These are phyloP conservation scores for Nerophis lumbriciformis DNA, from an alignment of 2,113 vertebrate genomes.

Conservation along the genomic window DNA sequence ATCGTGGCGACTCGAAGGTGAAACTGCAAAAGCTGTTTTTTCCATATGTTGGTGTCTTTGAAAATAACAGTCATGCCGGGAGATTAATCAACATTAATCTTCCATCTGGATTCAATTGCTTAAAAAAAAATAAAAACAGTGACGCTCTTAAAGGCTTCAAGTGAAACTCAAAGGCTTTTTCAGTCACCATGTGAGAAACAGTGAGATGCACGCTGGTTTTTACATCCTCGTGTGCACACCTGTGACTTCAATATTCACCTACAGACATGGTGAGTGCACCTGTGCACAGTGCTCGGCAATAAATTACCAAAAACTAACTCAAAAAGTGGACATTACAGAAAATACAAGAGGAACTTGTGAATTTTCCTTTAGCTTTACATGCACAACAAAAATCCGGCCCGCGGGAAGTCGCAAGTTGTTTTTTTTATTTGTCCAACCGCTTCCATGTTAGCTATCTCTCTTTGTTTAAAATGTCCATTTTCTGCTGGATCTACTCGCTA, in stretches of 20 bases:
- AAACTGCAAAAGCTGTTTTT: neutral
- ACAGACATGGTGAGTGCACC: constrained; percentile 19
- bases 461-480: too few relatives aligned
- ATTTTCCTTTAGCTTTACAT: constrained; percentile 45
- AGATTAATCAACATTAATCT: constrained; percentile 18
- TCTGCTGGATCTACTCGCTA: too few relatives aligned
- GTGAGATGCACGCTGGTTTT: constrained; percentile 33
- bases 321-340: constrained; percentile 38
- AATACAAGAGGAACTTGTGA: constrained; percentile 22
- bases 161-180: constrained; percentile 46
- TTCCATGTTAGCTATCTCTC: too few relatives aligned
- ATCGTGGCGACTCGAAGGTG: constrained; percentile 18
- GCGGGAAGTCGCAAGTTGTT: too few relatives aligned
- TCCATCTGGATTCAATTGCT: constrained; percentile 25
- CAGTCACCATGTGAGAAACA: constrained; percentile 41
- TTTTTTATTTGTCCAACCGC: too few relatives aligned
- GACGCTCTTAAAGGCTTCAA: constrained; percentile 48
- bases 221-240: constrained; percentile 42
- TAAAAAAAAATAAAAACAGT: constrained; percentile 39
- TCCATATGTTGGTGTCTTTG: neutral
- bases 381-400: constrained; percentile 37
- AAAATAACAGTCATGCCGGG: neutral
- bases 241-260: constrained; percentile 13
- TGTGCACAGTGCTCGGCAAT: constrained; percentile 20
- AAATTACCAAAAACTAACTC: constrained; percentile 19